These are phyloP conservation scores for Oeneis ivallda DNA, from an alignment of 2,888 invertebrate genomes.

Conservation along the genomic window DNA sequence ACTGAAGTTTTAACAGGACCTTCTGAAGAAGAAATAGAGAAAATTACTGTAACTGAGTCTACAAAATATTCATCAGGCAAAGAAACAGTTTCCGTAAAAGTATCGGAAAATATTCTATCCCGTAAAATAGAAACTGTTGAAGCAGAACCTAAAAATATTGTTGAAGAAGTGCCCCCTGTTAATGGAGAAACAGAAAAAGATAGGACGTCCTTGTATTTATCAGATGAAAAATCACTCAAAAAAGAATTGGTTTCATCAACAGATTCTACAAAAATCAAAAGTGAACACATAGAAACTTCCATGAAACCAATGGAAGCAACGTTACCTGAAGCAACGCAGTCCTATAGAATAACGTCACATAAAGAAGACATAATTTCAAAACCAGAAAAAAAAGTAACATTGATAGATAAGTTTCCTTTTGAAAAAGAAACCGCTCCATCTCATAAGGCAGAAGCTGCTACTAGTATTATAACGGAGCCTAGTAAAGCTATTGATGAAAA, in stretches of 20 bases:
- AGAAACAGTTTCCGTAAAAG: conserved; percentile 37
- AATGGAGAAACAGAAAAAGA: not conserved
- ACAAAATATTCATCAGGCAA: conserved; percentile 34
- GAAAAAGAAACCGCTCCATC: not conserved
- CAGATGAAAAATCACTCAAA: not conserved
- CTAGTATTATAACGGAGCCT: not conserved
- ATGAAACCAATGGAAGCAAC: not conserved
- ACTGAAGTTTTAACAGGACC: conserved; percentile 29
- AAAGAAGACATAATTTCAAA: not conserved
- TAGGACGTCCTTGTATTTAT: not conserved
- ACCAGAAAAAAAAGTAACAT: not conserved
- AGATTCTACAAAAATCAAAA: conserved; percentile 1
- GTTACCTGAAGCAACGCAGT: not conserved
- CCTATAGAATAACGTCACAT: not conserved
- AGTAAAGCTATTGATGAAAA: not conserved
- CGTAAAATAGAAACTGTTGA: not conserved
- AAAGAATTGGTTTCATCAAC: not conserved
- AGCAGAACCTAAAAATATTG: not conserved
- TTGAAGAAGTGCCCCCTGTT: not conserved
- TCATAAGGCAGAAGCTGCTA: not conserved
- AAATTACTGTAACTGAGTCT: conserved; percentile 35
- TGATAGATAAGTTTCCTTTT: not conserved
- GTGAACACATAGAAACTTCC: not conserved
- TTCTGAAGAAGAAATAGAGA: conserved; percentile 36
- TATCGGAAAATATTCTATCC: conserved; percentile 34